These are phyloP conservation scores for Crotalus viridis DNA, from an alignment of 2,113 vertebrate genomes.

Conservation along the genomic window DNA sequence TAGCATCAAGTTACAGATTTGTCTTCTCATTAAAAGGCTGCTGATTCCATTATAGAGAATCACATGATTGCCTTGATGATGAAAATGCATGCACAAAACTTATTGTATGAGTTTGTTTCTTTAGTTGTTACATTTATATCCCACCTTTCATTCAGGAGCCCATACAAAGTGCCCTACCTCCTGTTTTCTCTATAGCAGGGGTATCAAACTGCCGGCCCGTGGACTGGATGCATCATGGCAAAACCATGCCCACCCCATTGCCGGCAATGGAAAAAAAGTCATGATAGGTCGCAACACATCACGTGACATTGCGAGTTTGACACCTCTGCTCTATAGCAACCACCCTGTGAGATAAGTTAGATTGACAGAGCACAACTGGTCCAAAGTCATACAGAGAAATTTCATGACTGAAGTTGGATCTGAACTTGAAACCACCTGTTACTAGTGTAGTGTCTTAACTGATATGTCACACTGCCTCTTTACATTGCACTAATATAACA, in stretches of 20 bases:
- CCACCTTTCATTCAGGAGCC: not conserved
- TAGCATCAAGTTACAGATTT: not conserved
- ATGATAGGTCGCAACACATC: too few species aligned
- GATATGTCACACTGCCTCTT: not conserved
- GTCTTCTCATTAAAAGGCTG: not conserved
- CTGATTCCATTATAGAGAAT: not conserved
- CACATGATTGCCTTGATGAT: not conserved
- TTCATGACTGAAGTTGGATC: not conserved
- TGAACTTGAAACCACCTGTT: not conserved
- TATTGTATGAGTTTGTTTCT: not conserved
- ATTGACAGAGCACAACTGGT: not conserved
- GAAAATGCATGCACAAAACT: not conserved
- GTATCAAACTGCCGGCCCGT: too few species aligned
- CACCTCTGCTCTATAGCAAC: not conserved
- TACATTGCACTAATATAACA: not conserved
- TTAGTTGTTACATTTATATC: not conserved
- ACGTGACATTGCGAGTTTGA: too few species aligned
- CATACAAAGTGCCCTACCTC: not conserved
- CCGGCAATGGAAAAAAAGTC: too few species aligned
- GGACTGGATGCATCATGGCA: too few species aligned
- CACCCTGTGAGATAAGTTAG: not conserved
- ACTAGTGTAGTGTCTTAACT: not conserved
- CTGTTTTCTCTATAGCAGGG: not conserved
- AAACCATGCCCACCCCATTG: too few species aligned
- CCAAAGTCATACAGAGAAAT: not conserved